These are phyloP conservation scores for Cerastis rubricosa DNA, from an alignment of 2,888 invertebrate species.

Conservation along the genomic window DNA sequence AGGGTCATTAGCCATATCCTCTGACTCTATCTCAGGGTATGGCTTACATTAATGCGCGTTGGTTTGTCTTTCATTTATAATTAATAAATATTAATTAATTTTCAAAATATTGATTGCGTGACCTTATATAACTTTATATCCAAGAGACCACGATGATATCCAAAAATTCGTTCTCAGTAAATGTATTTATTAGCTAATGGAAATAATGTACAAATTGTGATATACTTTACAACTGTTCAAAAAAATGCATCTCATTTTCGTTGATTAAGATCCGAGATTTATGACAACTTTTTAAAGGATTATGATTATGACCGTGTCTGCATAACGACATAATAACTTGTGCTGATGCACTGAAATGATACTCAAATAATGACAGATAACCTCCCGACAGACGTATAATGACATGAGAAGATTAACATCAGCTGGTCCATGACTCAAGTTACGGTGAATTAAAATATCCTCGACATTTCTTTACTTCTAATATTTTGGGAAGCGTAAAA, in stretches of 20 bases:
- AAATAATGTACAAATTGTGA: neutral
- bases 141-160: too few relatives aligned
- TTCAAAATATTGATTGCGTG: neutral
- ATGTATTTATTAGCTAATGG: neutral
- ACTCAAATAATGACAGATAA: conserved; percentile 39
- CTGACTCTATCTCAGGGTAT: neutral
- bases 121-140: neutral
- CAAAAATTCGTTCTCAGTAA: neutral
- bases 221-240: neutral
- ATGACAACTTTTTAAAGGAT: neutral
- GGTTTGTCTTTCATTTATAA: neutral
- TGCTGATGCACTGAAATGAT: conserved; percentile 40
- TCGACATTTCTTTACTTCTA: neutral
- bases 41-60: neutral
- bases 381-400: conserved; percentile 35
- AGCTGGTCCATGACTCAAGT: neutral
- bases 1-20: neutral
- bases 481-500: conserved; percentile 26
- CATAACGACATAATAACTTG: conserved; percentile 54
- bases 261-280: neutral
- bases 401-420: conserved; percentile 47
- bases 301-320: conserved; percentile 6
- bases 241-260: neutral
- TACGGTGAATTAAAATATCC: conserved; percentile 24
- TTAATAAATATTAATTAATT: too few relatives aligned